Base-by-base conservation (phyloP, 2,797 vertebrate species). In the Apogon hyalosoma region DNA sequence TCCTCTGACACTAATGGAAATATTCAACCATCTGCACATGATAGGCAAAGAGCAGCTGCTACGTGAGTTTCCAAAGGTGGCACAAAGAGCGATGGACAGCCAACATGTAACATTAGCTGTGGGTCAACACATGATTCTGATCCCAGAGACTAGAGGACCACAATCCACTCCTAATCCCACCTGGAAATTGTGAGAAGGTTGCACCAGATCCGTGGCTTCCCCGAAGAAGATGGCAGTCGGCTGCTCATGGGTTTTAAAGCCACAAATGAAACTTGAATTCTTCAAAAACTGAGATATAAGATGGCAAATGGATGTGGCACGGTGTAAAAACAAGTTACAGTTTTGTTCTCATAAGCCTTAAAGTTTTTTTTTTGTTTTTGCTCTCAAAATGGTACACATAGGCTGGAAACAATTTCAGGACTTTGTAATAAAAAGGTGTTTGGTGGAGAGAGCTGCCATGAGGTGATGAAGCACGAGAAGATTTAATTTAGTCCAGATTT, bases 381-480 rank as follows among this genome's bases (percentile, higher is more conserved):
- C 45, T 46, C 15, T 45, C 10, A 38, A 80, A 83, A 78, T 66
- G 90, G 88, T 91, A 91, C 88, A 80, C 65, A 49, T 39, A 46
- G 68, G 75, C 75, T 82, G 70, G 70, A 78, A 75, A 75, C 64
- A 8, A 49, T 69, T 71, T 69, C 71, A 82, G 57, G 76, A 69
- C 45, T 69, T 58, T 59, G 54, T 61, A 31, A 47, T 80, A 36
- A 72, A 62, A 55, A 33, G 7, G 45, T 56, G 72, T 67, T 40
- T 53, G 0, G 4, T 21, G 1, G 19, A 33, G 14, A 42, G 18
- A 21, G 58, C 40, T 28, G 10, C 50, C 21, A 7, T 15, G 28
- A 54, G 40, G 28, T 19, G 54, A 28, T 52, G 14, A 48, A 53
- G 28, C 7, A 40, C 55, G 33, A 54, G 33, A 38, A 62, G 36